Conservation (phyloP, 2,888 invertebrate genomes). For the Ischnura elegans region DNA sequence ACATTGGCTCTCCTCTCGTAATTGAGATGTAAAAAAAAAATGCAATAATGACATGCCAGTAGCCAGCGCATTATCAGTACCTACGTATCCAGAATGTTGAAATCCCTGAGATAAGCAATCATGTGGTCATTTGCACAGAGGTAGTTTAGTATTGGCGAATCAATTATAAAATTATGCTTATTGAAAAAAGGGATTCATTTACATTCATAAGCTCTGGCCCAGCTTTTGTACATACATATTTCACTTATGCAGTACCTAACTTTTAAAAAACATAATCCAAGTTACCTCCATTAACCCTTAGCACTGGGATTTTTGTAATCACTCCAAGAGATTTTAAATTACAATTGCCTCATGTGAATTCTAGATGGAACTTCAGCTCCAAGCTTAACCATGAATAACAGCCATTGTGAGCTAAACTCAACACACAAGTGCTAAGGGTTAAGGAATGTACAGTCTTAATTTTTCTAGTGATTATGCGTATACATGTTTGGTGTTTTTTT, state of each 20-base stretch:
- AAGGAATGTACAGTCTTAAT: no score
- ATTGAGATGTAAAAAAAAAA: not conserved
- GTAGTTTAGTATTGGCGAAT: no score
- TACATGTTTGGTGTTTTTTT: no score
- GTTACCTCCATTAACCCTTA: not conserved
- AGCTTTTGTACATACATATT: not conserved
- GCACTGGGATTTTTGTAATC: no score
- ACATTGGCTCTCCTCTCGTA: not conserved
- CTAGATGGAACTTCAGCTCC: no score
- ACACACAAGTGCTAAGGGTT: no score
- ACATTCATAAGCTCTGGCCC: not conserved
- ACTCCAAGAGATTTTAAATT: no score
- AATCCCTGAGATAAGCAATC: not conserved
- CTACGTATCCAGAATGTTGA: not conserved
- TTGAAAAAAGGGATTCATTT: not conserved
- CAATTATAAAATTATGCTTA: not conserved
- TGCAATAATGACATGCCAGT: not conserved
- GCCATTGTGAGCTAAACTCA: no score
- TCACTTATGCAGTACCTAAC: not conserved
- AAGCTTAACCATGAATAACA: no score
- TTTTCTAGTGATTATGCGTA: no score
- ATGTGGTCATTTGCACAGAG: not conserved
- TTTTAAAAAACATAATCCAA: not conserved
- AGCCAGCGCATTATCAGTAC: not conserved
- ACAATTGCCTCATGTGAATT: no score